These are phyloP conservation scores for Arenaria interpres DNA, from an alignment of 2,113 vertebrate species.

Conservation along the genomic window DNA sequence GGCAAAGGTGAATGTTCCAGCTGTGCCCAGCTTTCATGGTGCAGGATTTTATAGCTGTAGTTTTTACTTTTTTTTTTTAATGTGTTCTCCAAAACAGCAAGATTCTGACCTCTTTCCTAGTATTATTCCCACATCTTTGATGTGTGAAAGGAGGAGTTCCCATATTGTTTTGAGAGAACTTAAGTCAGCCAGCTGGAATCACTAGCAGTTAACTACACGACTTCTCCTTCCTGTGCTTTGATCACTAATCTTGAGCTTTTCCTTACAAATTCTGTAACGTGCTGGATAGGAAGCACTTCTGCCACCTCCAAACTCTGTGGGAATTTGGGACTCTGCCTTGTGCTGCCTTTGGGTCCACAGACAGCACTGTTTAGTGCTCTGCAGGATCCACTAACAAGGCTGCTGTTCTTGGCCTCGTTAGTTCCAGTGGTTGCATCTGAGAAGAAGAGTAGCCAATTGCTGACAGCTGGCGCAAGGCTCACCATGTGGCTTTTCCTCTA, in stretches of 20 bases:
- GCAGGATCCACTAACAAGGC: neutral
- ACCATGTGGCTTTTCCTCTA: constrained; percentile 13
- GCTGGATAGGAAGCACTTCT: neutral
- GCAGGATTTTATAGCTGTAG: neutral
- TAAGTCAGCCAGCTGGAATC: neutral
- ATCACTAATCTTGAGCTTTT: neutral
- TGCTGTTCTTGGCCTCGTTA: constrained; percentile 1
- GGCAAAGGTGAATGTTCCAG: neutral
- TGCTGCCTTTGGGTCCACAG: neutral
- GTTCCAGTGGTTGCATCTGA: constrained; percentile 32
- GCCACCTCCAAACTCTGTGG: neutral
- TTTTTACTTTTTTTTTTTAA: neutral
- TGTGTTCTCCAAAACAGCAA: neutral
- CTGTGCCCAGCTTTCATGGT: neutral
- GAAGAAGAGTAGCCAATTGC: constrained; percentile 25
- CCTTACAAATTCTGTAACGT: neutral
- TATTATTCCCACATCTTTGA: neutral
- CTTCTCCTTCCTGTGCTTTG: neutral
- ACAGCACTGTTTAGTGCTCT: neutral
- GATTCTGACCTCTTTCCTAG: neutral
- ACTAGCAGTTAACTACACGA: neutral
- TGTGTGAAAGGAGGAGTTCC: neutral
- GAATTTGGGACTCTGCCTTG: neutral
- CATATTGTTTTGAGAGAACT: neutral
- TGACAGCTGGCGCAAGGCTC: constrained; percentile 37